These are phyloP conservation scores for Trogon melanurus DNA, from an alignment of 2,113 vertebrate genomes.

Conservation along the genomic window DNA sequence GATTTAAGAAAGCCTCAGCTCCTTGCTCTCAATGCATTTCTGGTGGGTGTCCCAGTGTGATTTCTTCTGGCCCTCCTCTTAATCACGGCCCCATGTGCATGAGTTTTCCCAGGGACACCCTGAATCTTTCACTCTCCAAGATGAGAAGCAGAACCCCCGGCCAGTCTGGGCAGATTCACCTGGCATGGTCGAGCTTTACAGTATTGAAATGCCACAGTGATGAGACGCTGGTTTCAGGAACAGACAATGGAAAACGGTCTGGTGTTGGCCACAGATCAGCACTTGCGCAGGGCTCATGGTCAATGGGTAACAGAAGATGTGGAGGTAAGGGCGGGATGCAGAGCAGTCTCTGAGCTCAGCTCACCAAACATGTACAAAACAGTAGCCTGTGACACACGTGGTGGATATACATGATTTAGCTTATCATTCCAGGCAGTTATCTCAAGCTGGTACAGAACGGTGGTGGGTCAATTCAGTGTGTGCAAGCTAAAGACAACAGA, in stretches of 20 bases:
- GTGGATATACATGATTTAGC: background rate
- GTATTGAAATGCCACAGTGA: background rate
- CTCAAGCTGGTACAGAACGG: background rate
- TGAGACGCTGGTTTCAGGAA: background rate
- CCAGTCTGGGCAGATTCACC: background rate
- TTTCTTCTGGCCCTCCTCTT: background rate
- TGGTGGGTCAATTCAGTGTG: background rate
- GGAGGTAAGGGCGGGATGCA: background rate
- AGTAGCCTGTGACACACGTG: background rate
- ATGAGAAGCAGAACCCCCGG: background rate
- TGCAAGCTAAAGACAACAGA: background rate
- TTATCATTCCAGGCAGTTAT: background rate
- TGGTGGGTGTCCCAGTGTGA: background rate
- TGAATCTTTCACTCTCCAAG: background rate
- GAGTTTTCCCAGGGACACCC: background rate
- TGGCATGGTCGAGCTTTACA: background rate
- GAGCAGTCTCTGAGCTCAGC: background rate
- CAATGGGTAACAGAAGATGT: background rate
- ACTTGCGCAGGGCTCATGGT: background rate
- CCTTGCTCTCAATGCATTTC: background rate
- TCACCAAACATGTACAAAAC: accelerated
- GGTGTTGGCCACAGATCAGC: background rate
- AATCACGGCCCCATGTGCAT: background rate
- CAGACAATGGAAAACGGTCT: background rate
- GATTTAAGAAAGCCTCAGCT: background rate